Percentiles rank a stretch among this genome's conserved stretches.
phyloP scores from a whole-genome alignment of 92 coral and sea anemone species.

The Pocillopora grandis region DNA sequence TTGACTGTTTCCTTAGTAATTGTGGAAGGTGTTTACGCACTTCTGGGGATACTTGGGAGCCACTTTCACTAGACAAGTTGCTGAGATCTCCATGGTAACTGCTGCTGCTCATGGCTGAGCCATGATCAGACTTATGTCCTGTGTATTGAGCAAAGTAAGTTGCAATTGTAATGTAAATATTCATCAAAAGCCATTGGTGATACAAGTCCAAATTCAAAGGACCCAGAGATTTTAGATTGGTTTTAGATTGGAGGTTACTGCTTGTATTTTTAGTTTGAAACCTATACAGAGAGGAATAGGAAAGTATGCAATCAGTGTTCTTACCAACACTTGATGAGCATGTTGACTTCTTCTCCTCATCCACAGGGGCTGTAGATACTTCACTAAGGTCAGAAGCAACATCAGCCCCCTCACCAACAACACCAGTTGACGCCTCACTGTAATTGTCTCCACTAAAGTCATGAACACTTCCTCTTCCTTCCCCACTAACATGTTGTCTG shows the following conservation, averaged over 20 bases:
- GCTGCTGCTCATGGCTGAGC: conserved; percentile 46
- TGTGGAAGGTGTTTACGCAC: conserved; percentile 39
- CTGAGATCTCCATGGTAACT: conserved; percentile 57
- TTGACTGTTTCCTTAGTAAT: conserved; percentile 49
- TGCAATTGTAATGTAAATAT: too few relatives aligned
- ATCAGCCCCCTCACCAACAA: conserved; percentile 56
- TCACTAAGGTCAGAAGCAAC: conserved; percentile 58
- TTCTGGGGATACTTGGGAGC: conserved; percentile 46
- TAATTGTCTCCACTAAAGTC: conserved; percentile 20
- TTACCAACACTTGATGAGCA: conserved; percentile 56
- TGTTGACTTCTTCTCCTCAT: conserved; percentile 46
- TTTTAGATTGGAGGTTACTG: too few relatives aligned
- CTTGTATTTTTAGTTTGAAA: too few relatives aligned
- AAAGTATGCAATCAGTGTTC: background rate
- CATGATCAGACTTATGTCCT: conserved; percentile 49
- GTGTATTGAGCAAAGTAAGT: background rate
- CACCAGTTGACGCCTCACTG: conserved; percentile 78
- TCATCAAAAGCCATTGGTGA: too few relatives aligned
- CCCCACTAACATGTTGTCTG: background rate
- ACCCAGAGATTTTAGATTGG: too few relatives aligned
- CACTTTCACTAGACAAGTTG: conserved; percentile 60
- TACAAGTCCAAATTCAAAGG: too few relatives aligned
- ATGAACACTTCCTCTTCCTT: conserved; percentile 1
- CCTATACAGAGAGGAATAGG: background rate
- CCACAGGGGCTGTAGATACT: conserved; percentile 30